Percentiles rank a stretch among this genome's conserved stretches.
Evolutionary conservation across 2,113 vertebrate species (phyloP).

Genomic region (Aspiorhynchus laticeps): DNA sequence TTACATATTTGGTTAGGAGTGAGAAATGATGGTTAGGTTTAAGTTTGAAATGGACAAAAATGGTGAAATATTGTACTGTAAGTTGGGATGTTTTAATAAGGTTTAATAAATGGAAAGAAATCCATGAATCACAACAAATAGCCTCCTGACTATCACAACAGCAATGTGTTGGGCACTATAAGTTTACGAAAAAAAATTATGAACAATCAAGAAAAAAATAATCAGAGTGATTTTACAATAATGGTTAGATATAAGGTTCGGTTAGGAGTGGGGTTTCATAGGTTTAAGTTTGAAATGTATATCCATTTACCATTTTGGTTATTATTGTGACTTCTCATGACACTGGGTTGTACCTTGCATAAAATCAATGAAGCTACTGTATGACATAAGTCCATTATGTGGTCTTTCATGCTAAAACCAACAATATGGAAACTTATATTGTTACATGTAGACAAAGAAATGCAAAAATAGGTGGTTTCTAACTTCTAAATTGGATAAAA

Average conservation of each 20-base stretch:
- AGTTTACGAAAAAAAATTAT: background rate
- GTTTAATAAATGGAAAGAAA: background rate
- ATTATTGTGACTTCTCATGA: too few relatives aligned
- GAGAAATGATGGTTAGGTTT: background rate
- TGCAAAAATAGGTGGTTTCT: background rate
- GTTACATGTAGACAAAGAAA: background rate
- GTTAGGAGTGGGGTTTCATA: background rate
- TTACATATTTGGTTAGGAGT: background rate
- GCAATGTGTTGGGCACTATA: background rate
- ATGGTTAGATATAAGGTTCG: background rate
- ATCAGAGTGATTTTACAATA: background rate
- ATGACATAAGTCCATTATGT: background rate
- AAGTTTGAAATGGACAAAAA: background rate
- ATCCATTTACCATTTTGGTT: background rate
- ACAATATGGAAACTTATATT: background rate
- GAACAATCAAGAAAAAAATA: background rate
- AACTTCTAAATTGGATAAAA: constrained; percentile 13
- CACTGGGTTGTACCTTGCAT: background rate
- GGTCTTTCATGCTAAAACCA: background rate
- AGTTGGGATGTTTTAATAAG: background rate
- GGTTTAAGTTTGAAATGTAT: background rate
- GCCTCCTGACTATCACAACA: background rate
- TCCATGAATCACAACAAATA: background rate
- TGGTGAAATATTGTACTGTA: background rate
- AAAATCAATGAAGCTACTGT: background rate